A percentile compares a stretch with the other conserved stretches of the same genome.
Conservation (phyloP, 2,797 vertebrate species). For the Balearica regulorum region DNA sequence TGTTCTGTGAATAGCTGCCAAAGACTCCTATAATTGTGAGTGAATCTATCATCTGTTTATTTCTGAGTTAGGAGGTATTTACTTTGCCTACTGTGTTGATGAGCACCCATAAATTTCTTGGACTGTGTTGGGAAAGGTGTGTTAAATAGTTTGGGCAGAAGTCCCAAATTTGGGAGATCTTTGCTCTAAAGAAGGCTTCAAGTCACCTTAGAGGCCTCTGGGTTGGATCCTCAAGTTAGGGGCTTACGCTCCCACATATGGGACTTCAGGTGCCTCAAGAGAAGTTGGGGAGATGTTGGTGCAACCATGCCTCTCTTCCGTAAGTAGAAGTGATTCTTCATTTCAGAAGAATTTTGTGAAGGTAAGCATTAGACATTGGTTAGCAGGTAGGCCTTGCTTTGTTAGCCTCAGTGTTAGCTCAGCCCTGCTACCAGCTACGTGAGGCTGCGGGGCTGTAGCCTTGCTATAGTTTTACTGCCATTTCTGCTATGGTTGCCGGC, state of each 20-base stretch:
- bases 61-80: not conserved
- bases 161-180: not conserved
- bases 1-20: not conserved
- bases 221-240: not conserved
- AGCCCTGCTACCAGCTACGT: not conserved
- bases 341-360: not conserved
- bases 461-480: not conserved
- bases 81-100: not conserved
- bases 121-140: not conserved
- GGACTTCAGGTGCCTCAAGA: not conserved
- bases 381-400: not conserved
- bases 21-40: not conserved
- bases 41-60: not conserved
- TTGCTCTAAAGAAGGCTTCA: not conserved
- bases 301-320: not conserved
- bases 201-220: not conserved
- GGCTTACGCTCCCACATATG: fast-evolving
- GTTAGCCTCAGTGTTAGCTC: not conserved
- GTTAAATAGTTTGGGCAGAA: not conserved
- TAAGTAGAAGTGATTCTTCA: not conserved
- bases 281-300: not conserved
- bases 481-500: not conserved
- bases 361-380: not conserved
- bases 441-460: not conserved
- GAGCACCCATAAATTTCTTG: not conserved